phyloP scores from a whole-genome alignment of 2,888 invertebrate species.

The Xanthorhoe spadicearia region DNA sequence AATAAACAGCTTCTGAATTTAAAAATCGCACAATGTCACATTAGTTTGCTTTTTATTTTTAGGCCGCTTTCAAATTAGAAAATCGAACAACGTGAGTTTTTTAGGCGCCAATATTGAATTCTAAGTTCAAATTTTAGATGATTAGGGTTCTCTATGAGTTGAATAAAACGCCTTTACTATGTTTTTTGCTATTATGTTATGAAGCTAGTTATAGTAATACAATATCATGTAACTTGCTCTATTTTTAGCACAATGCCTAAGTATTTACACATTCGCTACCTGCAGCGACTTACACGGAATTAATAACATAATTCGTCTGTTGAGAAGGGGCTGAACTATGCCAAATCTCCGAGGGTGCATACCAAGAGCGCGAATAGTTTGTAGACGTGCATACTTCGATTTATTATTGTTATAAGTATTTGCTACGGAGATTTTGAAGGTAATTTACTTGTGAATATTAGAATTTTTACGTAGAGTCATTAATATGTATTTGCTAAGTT shows the following conservation, averaged over 20 bases:
- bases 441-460: not conserved
- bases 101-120: not conserved
- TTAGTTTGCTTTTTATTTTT: not conserved
- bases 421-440: constrained; percentile 6
- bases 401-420: constrained; percentile 18
- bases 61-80: constrained; percentile 16
- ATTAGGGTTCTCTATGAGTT: not conserved
- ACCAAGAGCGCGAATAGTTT: constrained; percentile 47
- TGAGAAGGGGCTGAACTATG: constrained; percentile 52
- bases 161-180: not conserved
- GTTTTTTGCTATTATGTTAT: not conserved
- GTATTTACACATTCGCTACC: constrained; percentile 19
- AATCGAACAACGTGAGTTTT: constrained; percentile 15
- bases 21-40: constrained; percentile 20
- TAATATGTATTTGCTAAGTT: too few relatives aligned
- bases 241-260: not conserved
- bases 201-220: not conserved
- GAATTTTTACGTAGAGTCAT: too few relatives aligned
- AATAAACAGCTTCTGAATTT: constrained; percentile 14
- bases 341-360: constrained; percentile 47
- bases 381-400: constrained; percentile 28
- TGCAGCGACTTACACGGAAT: constrained; percentile 24
- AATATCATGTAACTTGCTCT: not conserved
- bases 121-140: not conserved
- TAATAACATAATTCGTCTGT: constrained; percentile 37